phyloP scores from a whole-genome alignment of 2,113 vertebrate genomes.

The Mastomys coucha region DNA sequence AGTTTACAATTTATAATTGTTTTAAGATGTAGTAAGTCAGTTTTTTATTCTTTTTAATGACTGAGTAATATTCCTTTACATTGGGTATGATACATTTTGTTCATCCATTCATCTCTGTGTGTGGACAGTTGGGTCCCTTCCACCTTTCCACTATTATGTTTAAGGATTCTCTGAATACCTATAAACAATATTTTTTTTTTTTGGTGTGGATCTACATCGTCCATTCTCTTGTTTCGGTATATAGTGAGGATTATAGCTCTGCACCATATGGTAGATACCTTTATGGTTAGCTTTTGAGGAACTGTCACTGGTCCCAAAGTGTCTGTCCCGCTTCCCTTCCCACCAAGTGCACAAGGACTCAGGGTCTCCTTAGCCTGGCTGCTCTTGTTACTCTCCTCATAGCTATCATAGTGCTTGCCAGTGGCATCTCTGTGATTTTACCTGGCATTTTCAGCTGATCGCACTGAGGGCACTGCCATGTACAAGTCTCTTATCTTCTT shows the following conservation, averaged over 20 bases:
- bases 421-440: neutral
- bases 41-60: neutral
- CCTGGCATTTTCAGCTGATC: neutral
- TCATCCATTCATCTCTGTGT: neutral
- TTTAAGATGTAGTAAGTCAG: conserved; percentile 22
- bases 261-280: neutral
- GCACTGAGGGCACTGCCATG: neutral
- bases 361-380: neutral
- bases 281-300: neutral
- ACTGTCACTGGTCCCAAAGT: neutral
- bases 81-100: neutral
- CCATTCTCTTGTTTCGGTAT: neutral
- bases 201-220: neutral
- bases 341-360: neutral
- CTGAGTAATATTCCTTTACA: neutral
- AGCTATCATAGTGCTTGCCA: neutral
- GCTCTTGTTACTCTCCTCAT: neutral
- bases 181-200: neutral
- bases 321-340: neutral
- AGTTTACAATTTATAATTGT: neutral
- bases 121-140: neutral
- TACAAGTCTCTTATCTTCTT: neutral
- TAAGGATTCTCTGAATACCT: conserved; percentile 28
- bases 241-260: neutral
- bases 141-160: neutral